A percentile compares a stretch with the other conserved stretches of the same genome.
These are phyloP conservation scores for Euzophera pinguis DNA, from an alignment of 2,888 invertebrate species.

Conservation along the genomic window DNA sequence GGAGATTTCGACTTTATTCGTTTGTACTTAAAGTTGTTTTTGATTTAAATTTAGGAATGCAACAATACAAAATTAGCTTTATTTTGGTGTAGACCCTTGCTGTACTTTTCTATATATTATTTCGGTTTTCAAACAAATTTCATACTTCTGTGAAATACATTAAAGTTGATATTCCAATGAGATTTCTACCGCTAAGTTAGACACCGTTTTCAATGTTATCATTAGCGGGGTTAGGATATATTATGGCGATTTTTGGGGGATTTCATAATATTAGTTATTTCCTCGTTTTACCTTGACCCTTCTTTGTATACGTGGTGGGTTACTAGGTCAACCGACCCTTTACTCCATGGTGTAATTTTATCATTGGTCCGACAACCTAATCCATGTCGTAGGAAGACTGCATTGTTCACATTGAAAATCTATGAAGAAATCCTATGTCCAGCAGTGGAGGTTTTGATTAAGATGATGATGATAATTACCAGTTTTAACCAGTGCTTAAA, in stretches of 20 bases:
- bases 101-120: constrained; percentile 2
- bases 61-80: constrained; percentile 20
- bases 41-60: constrained; percentile 8
- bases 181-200: background rate
- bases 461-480: too few species aligned
- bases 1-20: background rate
- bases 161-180: background rate
- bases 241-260: constrained; percentile 7
- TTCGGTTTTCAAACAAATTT: background rate
- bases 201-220: constrained; percentile 6
- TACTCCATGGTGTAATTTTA: too few species aligned
- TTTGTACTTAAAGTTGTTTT: constrained; percentile 4
- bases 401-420: too few species aligned
- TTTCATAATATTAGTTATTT: background rate
- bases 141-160: background rate
- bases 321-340: too few species aligned
- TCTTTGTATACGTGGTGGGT: too few species aligned
- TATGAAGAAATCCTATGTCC: too few species aligned
- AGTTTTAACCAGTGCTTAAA: too few species aligned
- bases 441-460: too few species aligned
- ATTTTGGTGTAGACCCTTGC: constrained; percentile 17
- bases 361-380: background rate
- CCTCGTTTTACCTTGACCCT: background rate
- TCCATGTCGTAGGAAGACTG: too few species aligned
- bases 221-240: constrained; percentile 4